Conservation (phyloP, 2,888 invertebrate species). For the Argynnis bischoffii region DNA sequence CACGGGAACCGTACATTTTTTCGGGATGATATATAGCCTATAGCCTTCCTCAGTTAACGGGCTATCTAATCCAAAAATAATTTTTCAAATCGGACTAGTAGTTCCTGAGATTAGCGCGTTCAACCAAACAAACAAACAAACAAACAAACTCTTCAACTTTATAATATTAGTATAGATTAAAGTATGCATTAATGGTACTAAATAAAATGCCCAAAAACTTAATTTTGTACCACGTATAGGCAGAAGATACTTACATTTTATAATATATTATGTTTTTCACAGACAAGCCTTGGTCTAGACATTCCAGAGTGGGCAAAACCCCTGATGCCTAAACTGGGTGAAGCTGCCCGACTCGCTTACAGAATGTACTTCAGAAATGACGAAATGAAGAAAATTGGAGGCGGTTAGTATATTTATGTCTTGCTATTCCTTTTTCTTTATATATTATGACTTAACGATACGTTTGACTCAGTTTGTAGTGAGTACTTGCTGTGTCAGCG, state of each 20-base stretch:
- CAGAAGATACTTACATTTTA: neutral
- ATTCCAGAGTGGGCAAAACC: conserved; percentile 71
- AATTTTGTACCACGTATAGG: neutral
- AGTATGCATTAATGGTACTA: no score
- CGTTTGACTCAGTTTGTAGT: neutral
- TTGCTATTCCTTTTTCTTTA: no score
- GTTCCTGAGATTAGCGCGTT: no score
- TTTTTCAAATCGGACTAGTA: no score
- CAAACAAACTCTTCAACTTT: no score
- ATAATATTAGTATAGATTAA: no score
- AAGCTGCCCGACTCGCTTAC: conserved; percentile 64
- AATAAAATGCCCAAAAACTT: neutral
- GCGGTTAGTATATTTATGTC: conserved; percentile 52
- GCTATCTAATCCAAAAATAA: no score
- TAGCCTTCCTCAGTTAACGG: no score
- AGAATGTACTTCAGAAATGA: conserved; percentile 66
- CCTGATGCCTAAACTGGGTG: conserved; percentile 54
- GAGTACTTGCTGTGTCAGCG: no score
- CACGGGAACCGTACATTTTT: no score
- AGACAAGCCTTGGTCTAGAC: conserved; percentile 61
- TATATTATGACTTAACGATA: neutral
- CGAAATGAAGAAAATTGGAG: conserved; percentile 71
- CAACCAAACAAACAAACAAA: no score
- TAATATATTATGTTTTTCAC: conserved; percentile 31
- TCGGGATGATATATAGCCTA: no score